A percentile compares a stretch with the other conserved stretches of the same genome.
Evolutionary conservation across 2,113 vertebrate species (phyloP).

Genomic region (Epinephelus lanceolatus): DNA sequence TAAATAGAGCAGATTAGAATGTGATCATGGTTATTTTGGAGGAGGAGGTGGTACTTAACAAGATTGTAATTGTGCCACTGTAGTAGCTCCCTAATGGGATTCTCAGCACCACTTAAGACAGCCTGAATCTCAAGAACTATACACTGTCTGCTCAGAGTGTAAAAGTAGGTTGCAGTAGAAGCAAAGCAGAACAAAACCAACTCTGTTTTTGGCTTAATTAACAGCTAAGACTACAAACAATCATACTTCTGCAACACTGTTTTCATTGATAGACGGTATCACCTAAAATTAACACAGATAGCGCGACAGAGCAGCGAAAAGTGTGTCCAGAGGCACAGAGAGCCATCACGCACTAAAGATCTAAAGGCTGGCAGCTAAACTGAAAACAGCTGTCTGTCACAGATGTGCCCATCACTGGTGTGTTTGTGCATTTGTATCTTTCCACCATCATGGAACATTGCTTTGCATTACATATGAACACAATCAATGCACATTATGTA

Average conservation of each 20-base stretch:
- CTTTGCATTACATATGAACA: neutral
- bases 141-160: neutral
- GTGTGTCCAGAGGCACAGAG: neutral
- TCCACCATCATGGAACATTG: neutral
- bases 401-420: neutral
- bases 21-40: neutral
- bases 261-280: neutral
- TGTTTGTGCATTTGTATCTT: neutral
- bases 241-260: too few species aligned
- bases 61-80: too few species aligned
- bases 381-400: constrained; percentile 36
- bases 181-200: neutral
- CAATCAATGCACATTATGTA: constrained; percentile 15
- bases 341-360: constrained; percentile 1
- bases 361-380: constrained; percentile 21
- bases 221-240: neutral
- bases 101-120: constrained; percentile 33
- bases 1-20: neutral
- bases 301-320: neutral
- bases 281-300: neutral
- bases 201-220: neutral
- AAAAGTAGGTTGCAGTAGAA: neutral
- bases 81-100: neutral
- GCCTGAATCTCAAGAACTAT: constrained; percentile 12
- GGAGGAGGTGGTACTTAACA: neutral